Percentiles rank a stretch among this genome's conserved stretches.
Evolutionary conservation across 2,113 vertebrate genomes (phyloP).

Genomic region (Peucedramus taeniatus): DNA sequence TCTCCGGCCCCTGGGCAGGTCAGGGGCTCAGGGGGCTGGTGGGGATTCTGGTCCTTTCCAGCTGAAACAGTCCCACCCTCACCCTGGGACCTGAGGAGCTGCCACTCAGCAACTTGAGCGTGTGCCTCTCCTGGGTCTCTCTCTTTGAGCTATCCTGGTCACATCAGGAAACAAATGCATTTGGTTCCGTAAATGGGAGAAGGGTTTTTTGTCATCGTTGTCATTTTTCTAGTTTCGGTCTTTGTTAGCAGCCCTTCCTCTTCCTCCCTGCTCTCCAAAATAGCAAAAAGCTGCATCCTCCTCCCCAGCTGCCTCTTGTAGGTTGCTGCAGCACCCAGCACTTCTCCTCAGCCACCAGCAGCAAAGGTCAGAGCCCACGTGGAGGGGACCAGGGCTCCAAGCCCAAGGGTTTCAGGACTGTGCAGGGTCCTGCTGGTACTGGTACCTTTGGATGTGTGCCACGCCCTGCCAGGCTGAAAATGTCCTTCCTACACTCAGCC

Average conservation of each 20-base stretch:
- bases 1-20: neutral
- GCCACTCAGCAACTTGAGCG: neutral
- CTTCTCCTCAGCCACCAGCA: neutral
- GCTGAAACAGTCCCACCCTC: neutral
- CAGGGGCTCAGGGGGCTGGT: neutral
- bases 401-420: neutral
- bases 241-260: constrained; percentile 46
- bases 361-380: neutral
- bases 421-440: neutral
- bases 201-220: neutral
- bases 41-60: neutral
- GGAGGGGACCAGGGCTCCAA: neutral
- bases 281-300: constrained; percentile 22
- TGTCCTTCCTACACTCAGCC: neutral
- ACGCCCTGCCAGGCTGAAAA: neutral
- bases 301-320: neutral
- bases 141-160: neutral
- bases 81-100: fast-evolving
- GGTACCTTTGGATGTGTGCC: neutral
- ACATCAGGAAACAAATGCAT: neutral
- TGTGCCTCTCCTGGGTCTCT: neutral
- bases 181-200: constrained; percentile 24
- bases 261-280: constrained; percentile 26
- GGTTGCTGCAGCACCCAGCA: neutral
- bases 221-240: constrained; percentile 42